Evolutionary conservation across 92 coral and sea anemone genomes (phyloP), one percentile per base, ranked within the genome.

Genomic region (Epizoanthus rinbou): DNA sequence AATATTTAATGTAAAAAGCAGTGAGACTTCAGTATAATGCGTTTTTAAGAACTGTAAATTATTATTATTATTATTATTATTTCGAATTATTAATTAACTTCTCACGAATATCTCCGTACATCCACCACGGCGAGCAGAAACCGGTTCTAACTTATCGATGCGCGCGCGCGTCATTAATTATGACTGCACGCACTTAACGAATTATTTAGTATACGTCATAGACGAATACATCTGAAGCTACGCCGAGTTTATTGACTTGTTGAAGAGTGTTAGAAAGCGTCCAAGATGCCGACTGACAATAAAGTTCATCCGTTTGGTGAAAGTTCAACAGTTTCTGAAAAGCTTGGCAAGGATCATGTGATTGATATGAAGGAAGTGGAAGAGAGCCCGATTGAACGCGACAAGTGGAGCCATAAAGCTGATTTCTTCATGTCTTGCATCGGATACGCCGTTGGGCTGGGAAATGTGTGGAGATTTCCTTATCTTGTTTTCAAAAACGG

Each of bases 401-500:
- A 78, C 24, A 78, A 78, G 45, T 78, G 82, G 82, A 35, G 82
- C 71, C 82, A 39, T 21, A 78, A 78, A 37, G 82, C 82, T 4
- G 82, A 78, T n/a, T 78, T 78, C 41, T 57, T 78, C 11, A 14
- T 78, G 37, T 78, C 82, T 15, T 78, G 82, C 24, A 78, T 78
- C 41, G 82, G 82, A 2, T 78, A 78, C 71, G 82, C 82, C 6
- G 82, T 78, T 7, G 82, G 82, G 2, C 22, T 78, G 13, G 82
- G 82, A 78, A 78, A 78, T 37, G 82, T 78, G 22, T 78, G 82
- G 82, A 78, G 82, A 33, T 78, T 78, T 18, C 82, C 82, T 62
- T 78, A 78, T 21, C 82, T 78, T 21, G 82, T 78, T 11, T 78
- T 60, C 56, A 78, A 78, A 62, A 78, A 78, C 16, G 82, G 82